Base-by-base conservation (phyloP, 2,113 vertebrate species). In the Cnemophilus loriae region DNA sequence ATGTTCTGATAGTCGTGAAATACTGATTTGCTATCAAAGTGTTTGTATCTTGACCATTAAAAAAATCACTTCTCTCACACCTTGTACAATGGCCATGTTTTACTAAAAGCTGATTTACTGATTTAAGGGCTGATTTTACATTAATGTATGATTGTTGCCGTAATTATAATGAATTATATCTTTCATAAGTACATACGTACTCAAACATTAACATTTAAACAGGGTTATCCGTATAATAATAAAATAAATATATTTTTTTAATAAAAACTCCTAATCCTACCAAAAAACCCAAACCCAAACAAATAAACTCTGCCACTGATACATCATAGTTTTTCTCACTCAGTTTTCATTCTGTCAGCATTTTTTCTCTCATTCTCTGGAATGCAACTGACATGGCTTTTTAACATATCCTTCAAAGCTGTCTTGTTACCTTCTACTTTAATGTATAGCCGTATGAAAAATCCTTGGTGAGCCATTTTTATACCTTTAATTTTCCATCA, bases 391-490 rank as follows among this genome's bases (percentile, higher is more conserved):
- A 55, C 63, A 63, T 70, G 39, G 77, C 81, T 93, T 96, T 97
- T 97, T 96, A 64, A 96, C 15, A 57, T 60, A 96, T 76, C 68
- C 46, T 90, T 97, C 94, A 89, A 90, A 93, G 16, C n/a, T 83
- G 37, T 96, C 96, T 97, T 96, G 76, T 94, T 96, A 88, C n/a
- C 35, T 95, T 96, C 74, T 46, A 73, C 61, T 94, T 95, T 97
- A 94, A 95, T 93, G 56, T 86, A 87, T n/a, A 94, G 65, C 39
- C n/a, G 61, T 90, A 47, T 67, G 60, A 96, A 93, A 84, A 93
- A 83, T 87, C 73, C 13, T 75, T 91, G 57, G 80, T 93, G 95
- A 91, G 63, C 37, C 23, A 46, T 95, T 97, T 95, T 90, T 80
- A 77, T 46, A 80, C 32, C 63, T 94, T 95, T 89, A 87, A 50